Evolutionary conservation across 2,797 vertebrate species (phyloP), one percentile per base, ranked within the genome.

Genomic region (Hoplostethus atlanticus): DNA sequence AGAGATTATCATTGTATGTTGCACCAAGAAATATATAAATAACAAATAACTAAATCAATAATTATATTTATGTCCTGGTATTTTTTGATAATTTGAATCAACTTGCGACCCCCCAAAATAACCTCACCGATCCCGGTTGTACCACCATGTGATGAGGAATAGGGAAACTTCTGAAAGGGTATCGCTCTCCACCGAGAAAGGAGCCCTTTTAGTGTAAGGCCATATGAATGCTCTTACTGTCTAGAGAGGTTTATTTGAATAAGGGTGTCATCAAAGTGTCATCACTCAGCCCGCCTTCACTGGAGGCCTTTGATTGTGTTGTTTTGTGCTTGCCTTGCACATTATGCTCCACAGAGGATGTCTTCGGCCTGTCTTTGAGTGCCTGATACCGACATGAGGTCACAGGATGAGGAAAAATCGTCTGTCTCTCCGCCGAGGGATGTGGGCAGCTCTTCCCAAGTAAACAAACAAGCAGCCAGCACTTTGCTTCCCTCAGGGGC

Each of bases 301-400:
- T 66, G 73, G 79, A 58, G 66, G 53, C 65, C 77, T 82, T 56
- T 86, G 72, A 88, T 79, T 72, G 55, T 61, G 31, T 66, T 69
- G 77, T 80, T 89, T 79, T 79, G 83, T 86, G 77, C 86, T 77
- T 12, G 74, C 69, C 64, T 55, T 71, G 69, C 69, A 84, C 83
- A 71, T 84, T 84, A 76, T 69, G 75, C 77, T 73, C 60, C 7
- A 38, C 61, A 25, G 12, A 44, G 70, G 50, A 64, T 1, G 21
- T 73, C 51, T 60, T 54, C 52, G 11, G 74, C 73, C 69, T 17
- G 31, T 66, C 31, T 71, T 51, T 68, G 65, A 70, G 70, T 74
- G 77, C 79, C 76, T 76, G 83, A 88, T 80, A 86, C 82, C 90
- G 69, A 90, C 88, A 91, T 88, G 90, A 92, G 85, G 87, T 92